A percentile compares a stretch with the other conserved stretches of the same genome.
phyloP scores from a whole-genome alignment of 2,888 invertebrate species.

The Cephalotes varians region DNA sequence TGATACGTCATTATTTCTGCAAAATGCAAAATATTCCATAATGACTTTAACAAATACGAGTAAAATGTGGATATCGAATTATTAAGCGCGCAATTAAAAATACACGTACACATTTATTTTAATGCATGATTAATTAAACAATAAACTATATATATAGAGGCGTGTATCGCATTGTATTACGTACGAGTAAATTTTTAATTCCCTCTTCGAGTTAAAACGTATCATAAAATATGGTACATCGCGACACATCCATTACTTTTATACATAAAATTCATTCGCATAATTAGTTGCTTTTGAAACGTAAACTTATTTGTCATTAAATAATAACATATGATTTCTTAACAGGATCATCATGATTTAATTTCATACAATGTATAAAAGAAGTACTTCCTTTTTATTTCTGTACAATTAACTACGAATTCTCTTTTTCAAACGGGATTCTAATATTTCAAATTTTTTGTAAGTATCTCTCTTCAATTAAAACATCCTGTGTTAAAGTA shows the following conservation, averaged over 20 bases:
- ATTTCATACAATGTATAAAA: not conserved
- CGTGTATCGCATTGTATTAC: constrained; percentile 49
- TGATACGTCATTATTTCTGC: constrained; percentile 52
- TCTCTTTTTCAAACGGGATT: not conserved
- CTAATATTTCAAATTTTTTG: constrained; percentile 3
- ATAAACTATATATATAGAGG: constrained; percentile 52
- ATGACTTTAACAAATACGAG: constrained; percentile 51
- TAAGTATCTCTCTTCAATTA: not conserved
- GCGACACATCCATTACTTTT: constrained; percentile 50
- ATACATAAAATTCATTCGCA: constrained; percentile 41
- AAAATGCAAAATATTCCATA: constrained; percentile 52
- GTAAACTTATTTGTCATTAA: constrained; percentile 23
- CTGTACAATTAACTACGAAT: not conserved
- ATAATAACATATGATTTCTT: constrained; percentile 20
- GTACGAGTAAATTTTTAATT: constrained; percentile 45
- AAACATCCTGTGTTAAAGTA: not conserved
- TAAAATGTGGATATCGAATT: constrained; percentile 50
- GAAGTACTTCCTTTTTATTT: constrained; percentile 7
- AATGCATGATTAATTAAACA: constrained; percentile 58
- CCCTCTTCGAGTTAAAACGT: constrained; percentile 37
- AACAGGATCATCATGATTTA: not conserved
- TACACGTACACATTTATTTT: constrained; percentile 53
- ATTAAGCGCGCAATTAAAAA: constrained; percentile 57
- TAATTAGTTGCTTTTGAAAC: constrained; percentile 30
- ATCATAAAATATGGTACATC: constrained; percentile 31